Evolutionary conservation across 1,140 invertebrate species (phyloP), one percentile per base, ranked within the genome.

Genomic region (Macrobrachium nipponense): DNA sequence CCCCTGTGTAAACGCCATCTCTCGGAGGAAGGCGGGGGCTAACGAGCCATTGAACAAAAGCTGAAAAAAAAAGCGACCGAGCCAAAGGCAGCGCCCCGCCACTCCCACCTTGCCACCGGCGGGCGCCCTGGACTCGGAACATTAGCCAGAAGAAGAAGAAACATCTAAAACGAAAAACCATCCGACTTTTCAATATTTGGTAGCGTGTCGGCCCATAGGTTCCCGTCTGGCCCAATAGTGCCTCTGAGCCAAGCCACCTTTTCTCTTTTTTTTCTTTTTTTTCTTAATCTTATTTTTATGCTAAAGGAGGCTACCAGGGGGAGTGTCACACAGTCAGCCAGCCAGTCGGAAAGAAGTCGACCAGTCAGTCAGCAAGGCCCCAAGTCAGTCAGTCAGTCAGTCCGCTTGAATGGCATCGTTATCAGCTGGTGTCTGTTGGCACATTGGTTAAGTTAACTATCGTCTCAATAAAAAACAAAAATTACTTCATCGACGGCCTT

Each of bases 381-480:
- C 60, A 66, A 82, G 83, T 86, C 77, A 86, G 84, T 86, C 84
- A 80, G 68, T 84, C 82, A 86, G 78, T 84, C 77, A 77, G 83
- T 77, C 73, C 77, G 83, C 66, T 73, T 64, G 73, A 79, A 86
- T 51, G 84, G 59, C 84, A 80, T 64, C 77, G 58, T 80, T 73
- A 80, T 58, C 68, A 80, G 73, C 84, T 86, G 84, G 77, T 86
- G 84, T 80, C 84, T 86, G 77, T 80, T 79, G 84, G 58, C 84
- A 86, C 84, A 86, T 86, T 73, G 77, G 68, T 80, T 86, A 86
- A 80, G 84, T 86, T 80, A 62, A 80, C 64, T 86, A 86, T 86
- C 83, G 83, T 86, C 83, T 86, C 68, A 86, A 86, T 86, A 86
- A 86, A 86, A 86, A 86, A 23, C 51, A 51, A 86, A 84, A 86